These are phyloP conservation scores for Xiphias gladius DNA, from an alignment of 2,113 vertebrate genomes.

Conservation along the genomic window DNA sequence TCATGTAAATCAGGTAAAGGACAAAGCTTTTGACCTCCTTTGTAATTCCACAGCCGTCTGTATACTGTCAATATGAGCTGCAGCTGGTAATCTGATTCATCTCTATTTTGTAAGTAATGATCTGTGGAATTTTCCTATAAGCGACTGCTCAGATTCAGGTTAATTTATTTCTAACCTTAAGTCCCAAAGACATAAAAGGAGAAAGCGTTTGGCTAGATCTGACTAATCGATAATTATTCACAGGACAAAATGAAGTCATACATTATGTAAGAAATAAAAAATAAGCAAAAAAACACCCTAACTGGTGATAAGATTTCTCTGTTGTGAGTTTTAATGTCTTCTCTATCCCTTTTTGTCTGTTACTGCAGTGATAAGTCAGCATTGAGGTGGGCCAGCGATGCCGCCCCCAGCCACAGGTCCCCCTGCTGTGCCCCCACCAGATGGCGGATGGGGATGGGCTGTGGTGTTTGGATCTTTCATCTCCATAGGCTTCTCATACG, in stretches of 20 bases:
- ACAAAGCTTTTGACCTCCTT: constrained; percentile 12
- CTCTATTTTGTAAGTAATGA: not conserved
- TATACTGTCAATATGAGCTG: constrained; percentile 41
- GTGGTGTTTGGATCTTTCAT: constrained; percentile 93
- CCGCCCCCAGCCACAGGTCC: constrained; percentile 77
- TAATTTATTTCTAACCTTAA: not conserved
- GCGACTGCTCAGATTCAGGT: not conserved
- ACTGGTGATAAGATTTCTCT: not conserved
- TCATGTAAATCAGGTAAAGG: constrained; percentile 2
- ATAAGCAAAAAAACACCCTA: not conserved
- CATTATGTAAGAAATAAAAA: not conserved
- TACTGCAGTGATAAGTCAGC: constrained; percentile 45
- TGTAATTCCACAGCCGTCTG: constrained; percentile 15
- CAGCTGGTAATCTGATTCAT: not conserved
- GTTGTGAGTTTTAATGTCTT: not conserved
- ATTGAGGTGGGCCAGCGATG: constrained; percentile 82
- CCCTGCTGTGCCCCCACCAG: constrained; percentile 86
- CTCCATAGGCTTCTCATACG: constrained; percentile 98
- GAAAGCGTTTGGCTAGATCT: not conserved
- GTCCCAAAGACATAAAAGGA: not conserved
- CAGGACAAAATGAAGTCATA: constrained; percentile 16
- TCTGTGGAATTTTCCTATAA: constrained; percentile 25
- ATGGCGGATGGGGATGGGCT: constrained; percentile 97
- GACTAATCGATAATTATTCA: constrained; percentile 25
- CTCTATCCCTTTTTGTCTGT: not conserved